Conservation (phyloP, 2,888 invertebrate genomes). For the Plebejus argus region DNA sequence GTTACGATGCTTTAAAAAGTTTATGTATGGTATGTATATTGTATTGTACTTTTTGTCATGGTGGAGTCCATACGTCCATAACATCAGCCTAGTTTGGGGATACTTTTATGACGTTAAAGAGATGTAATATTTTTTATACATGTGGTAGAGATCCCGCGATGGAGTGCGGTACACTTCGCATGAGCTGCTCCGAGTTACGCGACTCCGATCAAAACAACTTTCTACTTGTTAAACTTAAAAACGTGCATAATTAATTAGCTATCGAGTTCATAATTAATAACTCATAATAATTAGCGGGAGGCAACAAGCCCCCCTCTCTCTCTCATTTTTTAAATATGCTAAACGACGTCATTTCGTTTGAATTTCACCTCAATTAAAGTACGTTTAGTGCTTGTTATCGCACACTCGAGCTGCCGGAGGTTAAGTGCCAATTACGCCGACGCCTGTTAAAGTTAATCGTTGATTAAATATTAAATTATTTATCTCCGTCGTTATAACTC, state of each 20-base stretch:
- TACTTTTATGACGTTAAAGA: too few species aligned
- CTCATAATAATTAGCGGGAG: not conserved
- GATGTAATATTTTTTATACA: not conserved
- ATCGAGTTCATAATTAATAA: slow-evolving; percentile 4
- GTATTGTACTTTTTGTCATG: too few species aligned
- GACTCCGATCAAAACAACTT: slow-evolving; percentile 16
- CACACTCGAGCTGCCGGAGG: not conserved
- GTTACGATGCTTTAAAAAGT: too few species aligned
- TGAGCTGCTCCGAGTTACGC: not conserved
- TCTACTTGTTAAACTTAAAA: slow-evolving; percentile 3
- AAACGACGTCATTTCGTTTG: not conserved
- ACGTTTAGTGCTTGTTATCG: not conserved
- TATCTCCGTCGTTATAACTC: too few species aligned
- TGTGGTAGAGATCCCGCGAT: not conserved
- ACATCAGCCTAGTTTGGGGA: too few species aligned
- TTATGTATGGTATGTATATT: too few species aligned
- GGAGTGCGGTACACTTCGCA: not conserved
- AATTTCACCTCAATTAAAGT: not conserved
- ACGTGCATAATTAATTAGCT: not conserved
- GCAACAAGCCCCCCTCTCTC: not conserved
- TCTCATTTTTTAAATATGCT: not conserved
- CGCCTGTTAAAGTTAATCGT: not conserved
- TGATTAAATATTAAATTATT: not conserved
- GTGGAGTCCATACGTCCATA: too few species aligned
- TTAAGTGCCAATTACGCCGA: not conserved